These are phyloP conservation scores for Pardalotus punctatus DNA, from an alignment of 2,113 vertebrate species.

Conservation along the genomic window DNA sequence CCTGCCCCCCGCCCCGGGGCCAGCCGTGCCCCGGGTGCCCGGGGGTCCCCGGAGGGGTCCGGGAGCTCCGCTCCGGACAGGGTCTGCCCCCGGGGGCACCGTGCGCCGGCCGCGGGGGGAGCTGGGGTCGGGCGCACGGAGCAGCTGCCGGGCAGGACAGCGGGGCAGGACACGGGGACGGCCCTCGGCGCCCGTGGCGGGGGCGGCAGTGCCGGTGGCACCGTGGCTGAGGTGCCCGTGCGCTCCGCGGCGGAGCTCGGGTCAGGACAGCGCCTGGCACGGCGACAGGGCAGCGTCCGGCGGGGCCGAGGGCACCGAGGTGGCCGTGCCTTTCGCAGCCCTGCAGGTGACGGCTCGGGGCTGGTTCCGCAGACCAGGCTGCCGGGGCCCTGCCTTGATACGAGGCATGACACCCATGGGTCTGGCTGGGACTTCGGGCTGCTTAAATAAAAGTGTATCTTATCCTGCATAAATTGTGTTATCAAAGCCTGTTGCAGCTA, in stretches of 20 bases:
- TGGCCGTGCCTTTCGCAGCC: not conserved
- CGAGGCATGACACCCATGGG: rapidly evolving
- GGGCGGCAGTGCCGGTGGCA: not conserved
- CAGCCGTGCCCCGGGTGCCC: not conserved
- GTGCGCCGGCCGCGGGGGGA: not conserved
- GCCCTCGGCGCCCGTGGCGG: not conserved
- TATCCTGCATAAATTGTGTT: not conserved
- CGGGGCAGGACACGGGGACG: not conserved
- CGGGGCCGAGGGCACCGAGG: not conserved
- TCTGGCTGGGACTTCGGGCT: not conserved
- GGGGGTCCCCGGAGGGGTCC: not conserved
- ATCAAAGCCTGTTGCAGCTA: not conserved
- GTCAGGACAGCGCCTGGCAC: not conserved
- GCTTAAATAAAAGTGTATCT: not conserved
- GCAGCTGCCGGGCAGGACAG: not conserved
- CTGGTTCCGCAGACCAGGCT: not conserved
- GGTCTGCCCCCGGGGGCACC: not conserved
- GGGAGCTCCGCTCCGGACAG: too few relatives aligned
- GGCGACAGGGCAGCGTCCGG: not conserved
- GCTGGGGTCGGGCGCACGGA: not conserved
- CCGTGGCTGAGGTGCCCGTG: not conserved
- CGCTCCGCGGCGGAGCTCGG: not conserved
- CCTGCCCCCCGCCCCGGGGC: too few relatives aligned
- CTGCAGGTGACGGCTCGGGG: not conserved
- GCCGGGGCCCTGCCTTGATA: not conserved